Conservation (phyloP, 2,797 vertebrate genomes). For the Okamejei kenojei region DNA sequence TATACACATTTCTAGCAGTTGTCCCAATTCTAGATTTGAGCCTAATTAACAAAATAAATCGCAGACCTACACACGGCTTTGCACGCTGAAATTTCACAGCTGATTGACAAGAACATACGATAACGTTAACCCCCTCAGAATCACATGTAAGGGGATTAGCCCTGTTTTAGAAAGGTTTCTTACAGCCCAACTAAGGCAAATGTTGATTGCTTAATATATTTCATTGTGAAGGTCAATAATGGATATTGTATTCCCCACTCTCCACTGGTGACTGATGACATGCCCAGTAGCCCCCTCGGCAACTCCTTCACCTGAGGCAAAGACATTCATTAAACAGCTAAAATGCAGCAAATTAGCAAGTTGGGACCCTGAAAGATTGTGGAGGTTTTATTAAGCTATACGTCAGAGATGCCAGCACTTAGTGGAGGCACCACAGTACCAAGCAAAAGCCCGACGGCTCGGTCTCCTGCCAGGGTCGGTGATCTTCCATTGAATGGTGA, state of each 20-base stretch:
- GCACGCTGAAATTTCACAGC: background rate
- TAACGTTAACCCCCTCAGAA: background rate
- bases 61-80: background rate
- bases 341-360: background rate
- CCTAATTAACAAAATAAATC: background rate
- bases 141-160: background rate
- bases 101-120: background rate
- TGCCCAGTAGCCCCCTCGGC: background rate
- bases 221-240: background rate
- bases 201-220: background rate
- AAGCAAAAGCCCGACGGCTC: background rate
- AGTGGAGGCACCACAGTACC: background rate
- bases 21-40: background rate
- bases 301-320: background rate
- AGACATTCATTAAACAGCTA: conserved; percentile 17
- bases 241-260: background rate
- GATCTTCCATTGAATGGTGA: background rate
- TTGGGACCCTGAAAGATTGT: background rate
- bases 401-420: background rate
- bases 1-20: background rate
- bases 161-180: background rate
- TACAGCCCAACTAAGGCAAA: background rate
- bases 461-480: background rate
- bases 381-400: background rate
- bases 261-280: background rate